Evolutionary conservation across 37 sponge, comb jelly and placozoan genomes (phyloP), one percentile per base, ranked within the genome.

Genomic region (Cliona cf. orientalis): DNA sequence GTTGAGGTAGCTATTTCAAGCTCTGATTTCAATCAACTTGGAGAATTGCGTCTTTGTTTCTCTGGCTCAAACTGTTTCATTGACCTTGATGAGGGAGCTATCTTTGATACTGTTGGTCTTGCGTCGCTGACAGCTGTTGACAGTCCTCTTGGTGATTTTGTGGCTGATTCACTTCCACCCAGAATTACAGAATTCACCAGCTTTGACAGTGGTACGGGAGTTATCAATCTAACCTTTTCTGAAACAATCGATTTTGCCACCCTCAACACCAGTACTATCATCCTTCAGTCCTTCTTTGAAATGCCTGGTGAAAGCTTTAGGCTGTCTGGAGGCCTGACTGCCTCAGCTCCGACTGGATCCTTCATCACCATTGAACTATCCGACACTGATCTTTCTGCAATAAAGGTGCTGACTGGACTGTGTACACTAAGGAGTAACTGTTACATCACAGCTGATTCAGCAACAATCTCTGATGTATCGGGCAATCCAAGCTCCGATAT

Each of bases 401-500:
- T 96, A 44, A 84, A 91, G 58, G 60, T 78, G n/a, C 28, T 43
- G 45, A 40, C 68, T n/a, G 53, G 58, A 6, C 85, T 96, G 12
- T 93, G 94, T 59, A 84, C 88, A 1, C 46, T 67, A 46, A 74
- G 91, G n/a, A 84, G 88, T 60, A 90, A 96, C 73, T 92, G 91
- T 42, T 96, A 92, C 74, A 29, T 96, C 23, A 56, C 86, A 34
- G 58, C 86, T 37, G 88, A 87, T 35, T 28, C 66, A 9, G 80
- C 78, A 25, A 44, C 66, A 35, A 75, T 90, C 43, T 11, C 3
- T 28, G 96, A 96, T 69, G 73, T 84, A 7, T 83, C 88, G 31
- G 89, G 86, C 28, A 84, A 84, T 58, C 82, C 84, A 33, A 87
- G 79, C 66, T 62, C 41, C 0, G 71, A 74, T 0, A 56, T 84